A percentile compares a stretch with the other conserved stretches of the same genome.
phyloP scores from a whole-genome alignment of 2,888 invertebrate species.

The Amblyjoppa proteus region DNA sequence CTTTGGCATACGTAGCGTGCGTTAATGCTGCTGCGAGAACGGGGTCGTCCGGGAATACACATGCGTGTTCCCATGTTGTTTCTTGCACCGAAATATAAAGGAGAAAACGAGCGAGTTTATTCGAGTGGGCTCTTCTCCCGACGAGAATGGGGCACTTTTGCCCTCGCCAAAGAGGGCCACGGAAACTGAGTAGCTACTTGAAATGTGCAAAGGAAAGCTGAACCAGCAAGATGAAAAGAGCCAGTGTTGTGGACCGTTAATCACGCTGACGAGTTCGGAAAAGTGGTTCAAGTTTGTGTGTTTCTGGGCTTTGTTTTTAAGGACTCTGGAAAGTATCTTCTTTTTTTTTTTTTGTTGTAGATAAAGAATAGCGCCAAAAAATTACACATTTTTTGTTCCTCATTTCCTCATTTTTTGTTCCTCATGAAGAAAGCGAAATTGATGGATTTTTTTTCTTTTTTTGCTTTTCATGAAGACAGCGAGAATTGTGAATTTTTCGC shows the following conservation, averaged over 20 bases:
- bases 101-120: conserved; percentile 37
- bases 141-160: conserved; percentile 18
- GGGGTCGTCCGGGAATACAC: neutral
- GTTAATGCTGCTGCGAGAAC: neutral
- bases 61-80: conserved; percentile 6
- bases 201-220: conserved; percentile 23
- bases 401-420: neutral
- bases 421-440: no score
- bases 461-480: no score
- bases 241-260: conserved; percentile 28
- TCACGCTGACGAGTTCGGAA: conserved; percentile 38
- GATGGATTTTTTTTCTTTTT: no score
- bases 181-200: conserved; percentile 23
- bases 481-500: no score
- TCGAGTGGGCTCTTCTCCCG: conserved; percentile 28
- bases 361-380: neutral
- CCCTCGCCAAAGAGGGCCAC: conserved; percentile 13
- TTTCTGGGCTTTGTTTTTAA: conserved; percentile 11
- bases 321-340: neutral
- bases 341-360: neutral
- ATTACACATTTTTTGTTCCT: neutral
- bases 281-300: conserved; percentile 37
- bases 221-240: conserved; percentile 38
- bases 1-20: neutral
- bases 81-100: conserved; percentile 13